phyloP scores from a whole-genome alignment of 2,797 vertebrate species.

The Masticophis lateralis region DNA sequence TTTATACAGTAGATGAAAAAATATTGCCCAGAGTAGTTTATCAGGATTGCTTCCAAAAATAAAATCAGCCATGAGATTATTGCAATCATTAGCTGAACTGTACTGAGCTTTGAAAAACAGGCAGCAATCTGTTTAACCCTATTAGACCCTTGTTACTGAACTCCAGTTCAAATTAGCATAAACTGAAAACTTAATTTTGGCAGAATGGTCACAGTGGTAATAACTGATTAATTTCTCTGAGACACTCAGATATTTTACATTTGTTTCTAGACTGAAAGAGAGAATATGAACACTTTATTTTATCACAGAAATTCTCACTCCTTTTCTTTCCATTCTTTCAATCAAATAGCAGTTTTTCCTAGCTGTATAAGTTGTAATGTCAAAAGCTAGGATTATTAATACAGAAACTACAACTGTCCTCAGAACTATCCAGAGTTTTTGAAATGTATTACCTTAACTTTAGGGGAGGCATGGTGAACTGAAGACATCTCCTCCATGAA shows the following conservation, averaged over 20 bases:
- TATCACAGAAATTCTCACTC: background rate
- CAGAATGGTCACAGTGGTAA: background rate
- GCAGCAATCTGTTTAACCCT: background rate
- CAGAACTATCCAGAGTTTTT: background rate
- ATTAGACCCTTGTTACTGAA: background rate
- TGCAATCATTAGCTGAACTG: background rate
- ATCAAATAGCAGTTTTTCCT: background rate
- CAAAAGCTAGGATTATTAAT: background rate
- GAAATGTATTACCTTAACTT: background rate
- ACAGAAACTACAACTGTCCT: background rate
- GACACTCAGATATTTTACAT: background rate
- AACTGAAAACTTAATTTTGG: background rate
- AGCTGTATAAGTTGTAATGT: background rate
- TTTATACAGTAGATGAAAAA: background rate
- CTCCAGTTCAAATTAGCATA: background rate
- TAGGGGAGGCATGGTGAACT: background rate
- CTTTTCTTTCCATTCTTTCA: background rate
- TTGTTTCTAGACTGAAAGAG: background rate
- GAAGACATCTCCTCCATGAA: background rate
- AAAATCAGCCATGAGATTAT: background rate
- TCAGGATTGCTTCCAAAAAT: background rate
- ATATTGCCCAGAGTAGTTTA: slow-evolving; percentile 12
- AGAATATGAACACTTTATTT: background rate
- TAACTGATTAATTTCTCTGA: background rate
- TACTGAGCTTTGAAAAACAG: background rate